phyloP scores from a whole-genome alignment of 2,113 vertebrate genomes.

The Pollachius pollachius region DNA sequence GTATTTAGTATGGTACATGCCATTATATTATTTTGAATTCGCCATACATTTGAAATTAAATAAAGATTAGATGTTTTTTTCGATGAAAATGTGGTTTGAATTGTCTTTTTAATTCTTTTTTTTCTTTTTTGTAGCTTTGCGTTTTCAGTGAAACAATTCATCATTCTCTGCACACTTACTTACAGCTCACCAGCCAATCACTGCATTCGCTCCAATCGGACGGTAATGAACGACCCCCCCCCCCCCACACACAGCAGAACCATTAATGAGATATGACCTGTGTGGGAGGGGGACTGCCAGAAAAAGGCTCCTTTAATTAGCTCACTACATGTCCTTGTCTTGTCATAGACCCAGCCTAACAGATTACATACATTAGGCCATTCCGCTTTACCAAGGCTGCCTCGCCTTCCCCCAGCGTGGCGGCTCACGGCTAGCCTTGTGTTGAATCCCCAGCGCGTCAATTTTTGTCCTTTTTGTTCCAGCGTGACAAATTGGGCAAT shows the following conservation, averaged over 20 bases:
- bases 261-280: slow-evolving; percentile 70
- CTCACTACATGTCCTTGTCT: slow-evolving; percentile 63
- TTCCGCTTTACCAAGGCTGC: slow-evolving; percentile 55
- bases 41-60: slow-evolving; percentile 61
- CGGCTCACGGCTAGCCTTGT: slow-evolving; percentile 51
- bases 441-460: slow-evolving; percentile 23
- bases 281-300: slow-evolving; percentile 53
- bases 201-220: slow-evolving; percentile 20
- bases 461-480: slow-evolving; percentile 12
- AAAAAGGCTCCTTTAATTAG: slow-evolving; percentile 74
- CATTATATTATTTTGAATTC: slow-evolving; percentile 58
- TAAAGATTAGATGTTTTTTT: slow-evolving; percentile 69
- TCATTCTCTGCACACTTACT: not conserved
- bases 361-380: slow-evolving; percentile 71
- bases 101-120: not conserved
- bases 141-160: not conserved
- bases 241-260: slow-evolving; percentile 38
- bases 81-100: slow-evolving; percentile 19
- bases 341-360: slow-evolving; percentile 60
- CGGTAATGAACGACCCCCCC: slow-evolving; percentile 53
- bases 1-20: slow-evolving; percentile 61
- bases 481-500: slow-evolving; percentile 48
- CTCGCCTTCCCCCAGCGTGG: slow-evolving; percentile 22
- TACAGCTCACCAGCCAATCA: too few species aligned
- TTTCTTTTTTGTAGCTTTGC: not conserved